Conservation (phyloP, 2,888 invertebrate species). For the Xiphydria camelus region DNA sequence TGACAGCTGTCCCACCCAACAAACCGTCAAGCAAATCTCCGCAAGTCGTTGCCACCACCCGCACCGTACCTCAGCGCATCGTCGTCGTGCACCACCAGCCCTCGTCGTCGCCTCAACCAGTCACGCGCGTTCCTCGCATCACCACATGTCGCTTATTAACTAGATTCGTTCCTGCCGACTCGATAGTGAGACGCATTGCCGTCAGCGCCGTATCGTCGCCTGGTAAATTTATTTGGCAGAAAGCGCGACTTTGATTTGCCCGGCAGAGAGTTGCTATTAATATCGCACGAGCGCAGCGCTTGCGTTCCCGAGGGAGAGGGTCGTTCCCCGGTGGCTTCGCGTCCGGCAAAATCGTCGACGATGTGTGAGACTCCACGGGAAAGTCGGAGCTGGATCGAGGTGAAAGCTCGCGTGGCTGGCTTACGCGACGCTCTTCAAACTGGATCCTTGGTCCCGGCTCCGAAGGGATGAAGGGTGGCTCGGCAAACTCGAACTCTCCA, state of each 20-base stretch:
- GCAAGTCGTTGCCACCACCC: conserved; percentile 50
- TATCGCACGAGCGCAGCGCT: not conserved
- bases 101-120: conserved; percentile 53
- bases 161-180: conserved; percentile 51
- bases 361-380: too few species aligned
- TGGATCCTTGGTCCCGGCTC: too few species aligned
- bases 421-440: too few species aligned
- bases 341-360: too few species aligned
- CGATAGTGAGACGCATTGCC: conserved; percentile 52
- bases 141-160: conserved; percentile 56
- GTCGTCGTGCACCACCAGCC: conserved; percentile 47
- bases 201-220: conserved; percentile 50
- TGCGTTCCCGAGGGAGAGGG: too few species aligned
- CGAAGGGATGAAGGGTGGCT: too few species aligned
- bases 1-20: conserved; percentile 59
- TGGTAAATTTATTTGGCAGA: conserved; percentile 46
- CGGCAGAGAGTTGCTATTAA: conserved; percentile 31
- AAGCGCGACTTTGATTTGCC: conserved; percentile 20
- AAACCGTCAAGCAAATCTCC: conserved; percentile 48
- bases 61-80: conserved; percentile 55
- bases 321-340: too few species aligned
- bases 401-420: too few species aligned
- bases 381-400: too few species aligned
- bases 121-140: conserved; percentile 54
- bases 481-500: too few species aligned